Percentiles rank a stretch among this genome's conserved stretches.
Evolutionary conservation across 2,888 invertebrate genomes (phyloP).

Genomic region (Horisme vitalbata): DNA sequence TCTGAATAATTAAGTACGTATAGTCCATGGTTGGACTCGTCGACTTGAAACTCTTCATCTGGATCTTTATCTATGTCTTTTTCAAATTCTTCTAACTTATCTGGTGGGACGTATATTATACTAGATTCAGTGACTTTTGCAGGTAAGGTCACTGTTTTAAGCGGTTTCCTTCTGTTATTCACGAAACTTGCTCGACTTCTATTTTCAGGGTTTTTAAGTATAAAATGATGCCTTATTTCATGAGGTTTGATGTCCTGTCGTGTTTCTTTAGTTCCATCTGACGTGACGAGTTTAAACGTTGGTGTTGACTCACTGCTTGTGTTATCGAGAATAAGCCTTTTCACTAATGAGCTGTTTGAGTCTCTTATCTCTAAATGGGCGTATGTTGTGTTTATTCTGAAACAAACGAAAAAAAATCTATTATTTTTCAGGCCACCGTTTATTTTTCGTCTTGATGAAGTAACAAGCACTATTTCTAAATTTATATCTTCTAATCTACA

Average conservation of each 20-base stretch:
- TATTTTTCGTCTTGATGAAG: background rate
- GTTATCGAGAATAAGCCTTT: slow-evolving; percentile 68
- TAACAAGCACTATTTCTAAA: background rate
- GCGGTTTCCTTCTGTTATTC: slow-evolving; percentile 62
- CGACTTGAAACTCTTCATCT: slow-evolving; percentile 80
- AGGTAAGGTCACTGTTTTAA: slow-evolving; percentile 50
- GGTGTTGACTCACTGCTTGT: slow-evolving; percentile 63
- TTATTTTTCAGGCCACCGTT: background rate
- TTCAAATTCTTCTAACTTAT: slow-evolving; percentile 70
- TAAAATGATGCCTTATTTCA: slow-evolving; percentile 71
- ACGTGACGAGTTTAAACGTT: slow-evolving; percentile 59
- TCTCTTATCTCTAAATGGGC: slow-evolving; percentile 75
- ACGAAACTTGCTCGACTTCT: slow-evolving; percentile 69
- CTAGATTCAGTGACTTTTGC: slow-evolving; percentile 62
- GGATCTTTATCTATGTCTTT: slow-evolving; percentile 75
- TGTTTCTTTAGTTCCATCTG: slow-evolving; percentile 68
- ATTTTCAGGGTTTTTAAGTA: slow-evolving; percentile 69
- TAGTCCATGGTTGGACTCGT: slow-evolving; percentile 78
- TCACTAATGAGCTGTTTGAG: slow-evolving; percentile 65
- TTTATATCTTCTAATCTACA: background rate
- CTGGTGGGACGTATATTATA: slow-evolving; percentile 72
- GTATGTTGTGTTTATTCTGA: slow-evolving; percentile 73
- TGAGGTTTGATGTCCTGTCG: slow-evolving; percentile 72
- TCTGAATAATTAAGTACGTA: slow-evolving; percentile 79
- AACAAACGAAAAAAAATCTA: slow-evolving; percentile 39